A percentile compares a stretch with the other conserved stretches of the same genome.
These are phyloP conservation scores for Grammomys dolichurus DNA, from an alignment of 2,113 vertebrate species.

Conservation along the genomic window DNA sequence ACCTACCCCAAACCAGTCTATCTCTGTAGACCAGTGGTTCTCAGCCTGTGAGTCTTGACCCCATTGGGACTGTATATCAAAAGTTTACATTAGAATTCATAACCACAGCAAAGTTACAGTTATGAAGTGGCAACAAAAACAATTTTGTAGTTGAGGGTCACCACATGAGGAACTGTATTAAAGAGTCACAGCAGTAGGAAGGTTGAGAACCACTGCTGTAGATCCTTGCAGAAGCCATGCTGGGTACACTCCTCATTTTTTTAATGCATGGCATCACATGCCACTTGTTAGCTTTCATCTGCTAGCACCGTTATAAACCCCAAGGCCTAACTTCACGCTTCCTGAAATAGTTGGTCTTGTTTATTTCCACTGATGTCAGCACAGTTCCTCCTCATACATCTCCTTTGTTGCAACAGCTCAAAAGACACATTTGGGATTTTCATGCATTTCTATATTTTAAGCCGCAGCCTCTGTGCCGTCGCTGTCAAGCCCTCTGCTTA, in stretches of 20 bases:
- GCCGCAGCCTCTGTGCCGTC: neutral
- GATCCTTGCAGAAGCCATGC: neutral
- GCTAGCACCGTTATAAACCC: neutral
- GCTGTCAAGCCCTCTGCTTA: neutral
- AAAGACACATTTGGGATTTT: slow-evolving; percentile 16
- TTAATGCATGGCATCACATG: neutral
- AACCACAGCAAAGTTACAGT: neutral
- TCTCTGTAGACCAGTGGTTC: neutral
- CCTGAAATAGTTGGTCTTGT: neutral
- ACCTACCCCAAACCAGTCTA: no score
- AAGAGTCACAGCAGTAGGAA: neutral
- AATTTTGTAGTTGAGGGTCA: neutral
- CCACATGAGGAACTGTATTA: neutral
- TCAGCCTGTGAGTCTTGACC: neutral
- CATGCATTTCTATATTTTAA: slow-evolving; percentile 27
- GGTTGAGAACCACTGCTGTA: neutral
- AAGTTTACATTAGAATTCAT: neutral
- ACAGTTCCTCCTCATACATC: neutral
- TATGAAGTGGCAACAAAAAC: neutral
- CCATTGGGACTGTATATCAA: neutral
- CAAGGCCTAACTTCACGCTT: slow-evolving; percentile 11
- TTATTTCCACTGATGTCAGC: slow-evolving; percentile 24
- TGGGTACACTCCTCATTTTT: fast-evolving
- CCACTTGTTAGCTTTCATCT: neutral
- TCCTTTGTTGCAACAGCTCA: slow-evolving; percentile 9